These are phyloP conservation scores for Enteromius anoplus DNA, from an alignment of 2,797 vertebrate genomes.

Conservation along the genomic window DNA sequence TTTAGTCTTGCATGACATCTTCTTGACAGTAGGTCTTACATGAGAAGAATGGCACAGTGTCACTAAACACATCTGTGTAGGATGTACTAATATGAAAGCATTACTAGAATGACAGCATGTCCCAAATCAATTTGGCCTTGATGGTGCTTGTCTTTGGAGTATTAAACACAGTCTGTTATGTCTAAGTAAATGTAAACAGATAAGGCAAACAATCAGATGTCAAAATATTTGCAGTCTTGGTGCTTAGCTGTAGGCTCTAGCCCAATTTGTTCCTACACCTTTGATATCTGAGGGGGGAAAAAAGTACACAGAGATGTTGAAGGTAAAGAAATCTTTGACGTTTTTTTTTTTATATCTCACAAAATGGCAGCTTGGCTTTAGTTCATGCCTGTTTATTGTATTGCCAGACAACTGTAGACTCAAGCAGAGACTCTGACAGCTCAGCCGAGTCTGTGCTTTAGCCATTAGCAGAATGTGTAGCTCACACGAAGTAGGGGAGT, in stretches of 20 bases:
- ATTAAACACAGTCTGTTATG: background rate
- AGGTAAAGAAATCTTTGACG: slow-evolving; percentile 6
- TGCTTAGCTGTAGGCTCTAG: background rate
- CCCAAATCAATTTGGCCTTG: background rate
- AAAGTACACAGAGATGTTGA: background rate
- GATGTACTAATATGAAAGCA: background rate
- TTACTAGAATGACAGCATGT: background rate
- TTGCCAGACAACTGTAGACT: slow-evolving; percentile 9
- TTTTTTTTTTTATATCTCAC: background rate
- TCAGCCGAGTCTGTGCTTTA: slow-evolving; percentile 5
- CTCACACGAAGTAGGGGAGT: background rate
- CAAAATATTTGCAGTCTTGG: background rate
- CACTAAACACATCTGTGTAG: background rate
- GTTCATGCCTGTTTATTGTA: slow-evolving; percentile 24
- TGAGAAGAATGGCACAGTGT: background rate
- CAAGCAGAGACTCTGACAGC: slow-evolving; percentile 9
- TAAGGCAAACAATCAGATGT: background rate
- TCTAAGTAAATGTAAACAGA: slow-evolving; percentile 4
- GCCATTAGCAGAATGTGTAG: slow-evolving; percentile 30
- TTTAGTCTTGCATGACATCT: too few relatives aligned
- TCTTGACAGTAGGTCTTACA: background rate
- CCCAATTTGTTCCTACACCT: background rate
- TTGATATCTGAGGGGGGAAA: background rate
- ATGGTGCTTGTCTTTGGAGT: background rate
- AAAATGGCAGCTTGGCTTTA: background rate